Conservation (phyloP, 2,888 invertebrate genomes). For the Dusona sp. region DNA sequence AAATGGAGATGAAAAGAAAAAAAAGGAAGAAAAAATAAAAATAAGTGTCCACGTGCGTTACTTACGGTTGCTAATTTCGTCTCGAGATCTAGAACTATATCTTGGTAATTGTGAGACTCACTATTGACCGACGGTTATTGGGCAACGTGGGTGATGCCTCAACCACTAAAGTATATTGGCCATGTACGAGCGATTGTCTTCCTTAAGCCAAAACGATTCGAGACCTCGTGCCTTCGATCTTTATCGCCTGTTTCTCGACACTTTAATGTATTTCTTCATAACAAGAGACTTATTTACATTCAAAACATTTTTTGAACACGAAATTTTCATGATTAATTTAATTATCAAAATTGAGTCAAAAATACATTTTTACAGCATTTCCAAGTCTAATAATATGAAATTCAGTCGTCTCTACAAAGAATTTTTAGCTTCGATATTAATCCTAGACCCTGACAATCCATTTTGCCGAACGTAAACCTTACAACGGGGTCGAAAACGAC, state of each 20-base stretch:
- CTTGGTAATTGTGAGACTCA: slow-evolving; percentile 60
- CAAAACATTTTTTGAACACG: not conserved
- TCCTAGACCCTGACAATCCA: too few species aligned
- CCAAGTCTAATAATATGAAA: not conserved
- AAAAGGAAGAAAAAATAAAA: not conserved
- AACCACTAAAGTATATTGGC: slow-evolving; percentile 20
- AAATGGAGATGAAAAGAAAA: slow-evolving; percentile 68
- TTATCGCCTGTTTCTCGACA: not conserved
- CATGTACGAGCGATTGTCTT: not conserved
- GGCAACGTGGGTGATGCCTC: slow-evolving; percentile 54
- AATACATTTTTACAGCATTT: not conserved
- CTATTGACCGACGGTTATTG: slow-evolving; percentile 64
- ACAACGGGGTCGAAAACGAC: too few species aligned
- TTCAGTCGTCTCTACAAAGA: not conserved
- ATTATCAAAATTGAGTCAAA: not conserved
- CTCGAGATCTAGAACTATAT: slow-evolving; percentile 71
- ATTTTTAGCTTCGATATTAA: not conserved
- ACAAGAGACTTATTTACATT: not conserved
- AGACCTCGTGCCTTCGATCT: not conserved
- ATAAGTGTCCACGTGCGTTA: slow-evolving; percentile 71
- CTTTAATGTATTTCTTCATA: not conserved
- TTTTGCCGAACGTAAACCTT: too few species aligned
- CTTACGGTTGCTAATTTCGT: slow-evolving; percentile 76
- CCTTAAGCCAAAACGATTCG: slow-evolving; percentile 5
- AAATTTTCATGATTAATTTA: not conserved